These are phyloP conservation scores for Anguilla rostrata DNA, from an alignment of 2,113 vertebrate species.

Conservation along the genomic window DNA sequence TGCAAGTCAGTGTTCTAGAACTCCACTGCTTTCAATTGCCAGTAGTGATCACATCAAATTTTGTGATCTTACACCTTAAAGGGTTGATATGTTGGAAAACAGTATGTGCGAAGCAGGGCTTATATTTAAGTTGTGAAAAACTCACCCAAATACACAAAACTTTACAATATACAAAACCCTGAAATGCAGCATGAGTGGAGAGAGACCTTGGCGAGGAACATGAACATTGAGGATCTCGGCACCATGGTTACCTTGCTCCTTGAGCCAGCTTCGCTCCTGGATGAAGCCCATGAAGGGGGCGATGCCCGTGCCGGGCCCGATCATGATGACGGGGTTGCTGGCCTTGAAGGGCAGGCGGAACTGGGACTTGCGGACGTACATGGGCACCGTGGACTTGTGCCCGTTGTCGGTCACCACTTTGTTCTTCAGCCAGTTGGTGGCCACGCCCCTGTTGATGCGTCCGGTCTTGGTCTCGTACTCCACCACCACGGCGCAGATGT, in stretches of 20 bases:
- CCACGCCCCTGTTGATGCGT: slow-evolving; percentile 78
- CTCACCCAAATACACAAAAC: too few relatives aligned
- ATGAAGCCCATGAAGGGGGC: slow-evolving; percentile 85
- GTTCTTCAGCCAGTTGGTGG: slow-evolving; percentile 79
- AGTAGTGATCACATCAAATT: too few relatives aligned
- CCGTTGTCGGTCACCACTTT: slow-evolving; percentile 66
- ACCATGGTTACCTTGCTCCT: slow-evolving; percentile 70
- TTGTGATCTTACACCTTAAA: too few relatives aligned
- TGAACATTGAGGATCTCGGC: background rate
- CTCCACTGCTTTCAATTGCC: too few relatives aligned
- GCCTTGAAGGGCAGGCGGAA: slow-evolving; percentile 83
- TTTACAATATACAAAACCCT: too few relatives aligned
- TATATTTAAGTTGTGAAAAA: too few relatives aligned
- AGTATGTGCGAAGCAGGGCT: too few relatives aligned
- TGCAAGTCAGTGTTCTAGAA: too few relatives aligned
- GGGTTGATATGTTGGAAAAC: too few relatives aligned
- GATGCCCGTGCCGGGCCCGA: slow-evolving; percentile 79
- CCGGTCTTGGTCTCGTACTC: slow-evolving; percentile 75
- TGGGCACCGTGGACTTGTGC: slow-evolving; percentile 70
- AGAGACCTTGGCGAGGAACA: background rate
- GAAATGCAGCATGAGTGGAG: too few relatives aligned
- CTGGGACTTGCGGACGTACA: slow-evolving; percentile 84
- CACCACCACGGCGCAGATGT: slow-evolving; percentile 78
- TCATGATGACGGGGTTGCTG: slow-evolving; percentile 77
- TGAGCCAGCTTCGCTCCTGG: slow-evolving; percentile 82